phyloP scores from a whole-genome alignment of 2,797 vertebrate species.

The Urosaurus nigricauda region DNA sequence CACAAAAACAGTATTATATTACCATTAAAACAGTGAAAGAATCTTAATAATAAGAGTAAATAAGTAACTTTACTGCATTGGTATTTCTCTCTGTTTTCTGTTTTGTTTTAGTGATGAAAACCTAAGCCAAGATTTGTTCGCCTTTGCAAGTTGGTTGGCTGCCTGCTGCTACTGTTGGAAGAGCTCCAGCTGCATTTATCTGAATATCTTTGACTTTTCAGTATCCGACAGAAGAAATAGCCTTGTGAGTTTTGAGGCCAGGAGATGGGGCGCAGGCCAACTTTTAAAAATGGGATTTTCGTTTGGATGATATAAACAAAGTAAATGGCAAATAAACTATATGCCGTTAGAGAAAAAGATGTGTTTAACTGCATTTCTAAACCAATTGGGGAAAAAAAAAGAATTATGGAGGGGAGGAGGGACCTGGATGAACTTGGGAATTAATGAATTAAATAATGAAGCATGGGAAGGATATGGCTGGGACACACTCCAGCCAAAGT shows the following conservation, averaged over 20 bases:
- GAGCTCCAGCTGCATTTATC: constrained; percentile 46
- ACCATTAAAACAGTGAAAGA: neutral
- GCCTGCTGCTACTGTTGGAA: constrained; percentile 21
- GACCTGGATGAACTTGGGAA: neutral
- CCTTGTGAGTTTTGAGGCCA: constrained; percentile 29
- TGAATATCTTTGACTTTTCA: constrained; percentile 48
- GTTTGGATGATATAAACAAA: constrained; percentile 73
- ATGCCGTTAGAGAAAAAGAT: constrained; percentile 62
- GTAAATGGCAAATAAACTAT: constrained; percentile 67
- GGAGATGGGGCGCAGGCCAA: constrained; percentile 40
- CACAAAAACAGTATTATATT: neutral
- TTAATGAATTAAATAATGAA: neutral
- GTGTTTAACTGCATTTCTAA: constrained; percentile 73
- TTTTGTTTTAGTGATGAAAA: neutral
- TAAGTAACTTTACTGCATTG: neutral
- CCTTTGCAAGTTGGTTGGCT: constrained; percentile 23
- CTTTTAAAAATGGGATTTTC: constrained; percentile 72
- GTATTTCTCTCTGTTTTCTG: neutral
- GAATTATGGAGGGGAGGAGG: neutral
- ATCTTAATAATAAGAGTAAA: neutral
- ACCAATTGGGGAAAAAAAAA: constrained; percentile 58
- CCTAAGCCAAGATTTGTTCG: neutral
- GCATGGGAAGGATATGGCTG: neutral
- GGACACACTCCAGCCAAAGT: constrained; percentile 17
- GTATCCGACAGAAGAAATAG: constrained; percentile 47